Conservation (phyloP, 2,113 vertebrate species). For the Aegotheles bennettii region DNA sequence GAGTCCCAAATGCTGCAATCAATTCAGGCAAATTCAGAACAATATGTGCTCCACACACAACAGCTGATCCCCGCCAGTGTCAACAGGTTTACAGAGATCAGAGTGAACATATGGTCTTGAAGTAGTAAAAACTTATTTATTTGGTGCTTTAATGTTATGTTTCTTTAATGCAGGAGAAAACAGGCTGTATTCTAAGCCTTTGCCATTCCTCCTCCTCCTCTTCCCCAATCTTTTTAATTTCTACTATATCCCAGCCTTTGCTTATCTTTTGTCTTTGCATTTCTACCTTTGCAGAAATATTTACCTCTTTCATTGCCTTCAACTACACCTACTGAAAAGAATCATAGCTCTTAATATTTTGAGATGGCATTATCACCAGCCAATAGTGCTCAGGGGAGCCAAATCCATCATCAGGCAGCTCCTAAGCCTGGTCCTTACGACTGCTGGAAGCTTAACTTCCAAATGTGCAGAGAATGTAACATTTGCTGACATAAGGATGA, state of each 20-base stretch:
- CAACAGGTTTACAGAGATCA: constrained; percentile 26
- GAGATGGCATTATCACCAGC: not conserved
- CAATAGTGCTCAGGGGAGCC: not conserved
- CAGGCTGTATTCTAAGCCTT: not conserved
- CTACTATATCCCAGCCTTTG: not conserved
- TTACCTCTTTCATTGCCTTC: not conserved
- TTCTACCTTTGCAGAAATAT: not conserved
- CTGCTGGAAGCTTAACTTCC: not conserved
- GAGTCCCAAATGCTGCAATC: constrained; percentile 8
- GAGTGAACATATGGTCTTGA: not conserved
- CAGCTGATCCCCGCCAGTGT: constrained; percentile 24
- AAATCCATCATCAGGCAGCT: not conserved
- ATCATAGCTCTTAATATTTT: not conserved
- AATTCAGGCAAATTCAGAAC: not conserved
- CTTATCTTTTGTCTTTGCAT: not conserved
- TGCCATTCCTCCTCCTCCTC: not conserved
- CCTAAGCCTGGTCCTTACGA: no score
- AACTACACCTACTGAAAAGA: not conserved
- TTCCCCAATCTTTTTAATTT: not conserved
- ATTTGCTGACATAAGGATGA: not conserved
- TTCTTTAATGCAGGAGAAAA: not conserved
- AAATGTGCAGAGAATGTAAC: not conserved
- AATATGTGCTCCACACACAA: not conserved
- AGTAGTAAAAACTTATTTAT: not conserved
- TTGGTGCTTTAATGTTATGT: not conserved